phyloP scores from a whole-genome alignment of 2,113 vertebrate genomes.

The Corydoras maculifer region DNA sequence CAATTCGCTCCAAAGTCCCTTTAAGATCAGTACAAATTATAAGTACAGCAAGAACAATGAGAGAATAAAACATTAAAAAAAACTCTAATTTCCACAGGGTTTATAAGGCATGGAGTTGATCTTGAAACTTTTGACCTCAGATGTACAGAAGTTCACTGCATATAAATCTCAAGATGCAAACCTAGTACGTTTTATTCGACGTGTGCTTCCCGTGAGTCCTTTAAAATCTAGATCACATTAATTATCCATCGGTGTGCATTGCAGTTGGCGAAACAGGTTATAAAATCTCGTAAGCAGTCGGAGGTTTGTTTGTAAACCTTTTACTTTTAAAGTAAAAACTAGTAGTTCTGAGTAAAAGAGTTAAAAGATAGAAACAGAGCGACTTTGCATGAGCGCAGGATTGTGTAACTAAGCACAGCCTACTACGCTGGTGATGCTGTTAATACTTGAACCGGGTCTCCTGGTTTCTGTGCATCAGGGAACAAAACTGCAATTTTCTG shows the following conservation, averaged over 20 bases:
- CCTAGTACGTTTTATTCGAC: conserved; percentile 19
- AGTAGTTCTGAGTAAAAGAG: conserved; percentile 37
- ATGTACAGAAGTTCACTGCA: conserved; percentile 30
- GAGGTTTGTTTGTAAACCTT: conserved; percentile 26
- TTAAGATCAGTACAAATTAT: conserved; percentile 36
- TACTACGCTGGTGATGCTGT: conserved; percentile 39
- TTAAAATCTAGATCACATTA: conserved; percentile 21
- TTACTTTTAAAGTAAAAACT: conserved; percentile 25
- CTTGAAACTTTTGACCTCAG: conserved; percentile 27
- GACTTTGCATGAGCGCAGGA: conserved; percentile 10
- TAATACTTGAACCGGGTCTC: conserved; percentile 14
- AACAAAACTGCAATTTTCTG: conserved; percentile 12
- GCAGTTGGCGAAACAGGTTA: conserved; percentile 19
- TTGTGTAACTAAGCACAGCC: conserved; percentile 22
- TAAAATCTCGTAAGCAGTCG: conserved; percentile 8
- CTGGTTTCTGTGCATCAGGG: conserved; percentile 15
- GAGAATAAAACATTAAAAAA: conserved; percentile 36
- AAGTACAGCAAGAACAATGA: conserved; percentile 45
- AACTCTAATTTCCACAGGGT: conserved; percentile 56
- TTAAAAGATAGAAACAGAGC: conserved; percentile 12
- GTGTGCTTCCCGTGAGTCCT: conserved; percentile 34
- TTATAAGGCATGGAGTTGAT: conserved; percentile 62
- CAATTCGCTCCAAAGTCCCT: conserved; percentile 49
- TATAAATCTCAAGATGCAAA: conserved; percentile 23
- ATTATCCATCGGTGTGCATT: conserved; percentile 29